These are phyloP conservation scores for Enchytraeus crypticus DNA, from an alignment of 2,888 invertebrate genomes.

Conservation along the genomic window DNA sequence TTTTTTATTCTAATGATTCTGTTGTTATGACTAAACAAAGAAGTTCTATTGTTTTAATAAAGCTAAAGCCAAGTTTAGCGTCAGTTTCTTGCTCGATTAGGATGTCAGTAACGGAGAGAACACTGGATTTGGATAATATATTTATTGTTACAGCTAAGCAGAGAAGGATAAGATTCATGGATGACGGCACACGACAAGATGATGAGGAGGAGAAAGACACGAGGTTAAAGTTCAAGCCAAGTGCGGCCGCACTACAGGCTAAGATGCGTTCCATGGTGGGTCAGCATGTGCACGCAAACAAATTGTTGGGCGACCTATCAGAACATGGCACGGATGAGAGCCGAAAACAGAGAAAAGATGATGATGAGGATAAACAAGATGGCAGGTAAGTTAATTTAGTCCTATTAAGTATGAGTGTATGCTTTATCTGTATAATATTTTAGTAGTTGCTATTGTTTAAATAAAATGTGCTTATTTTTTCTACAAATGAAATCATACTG, in stretches of 20 bases:
- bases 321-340: neutral
- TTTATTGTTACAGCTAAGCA: slow-evolving; percentile 34
- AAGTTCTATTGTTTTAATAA: no score
- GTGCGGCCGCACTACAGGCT: slow-evolving; percentile 59
- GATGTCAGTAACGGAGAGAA: no score
- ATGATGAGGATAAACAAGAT: neutral
- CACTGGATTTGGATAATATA: no score
- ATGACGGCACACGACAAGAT: slow-evolving; percentile 51
- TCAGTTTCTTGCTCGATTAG: no score
- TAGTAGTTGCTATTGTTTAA: no score
- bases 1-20: no score
- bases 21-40: no score
- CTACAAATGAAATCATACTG: no score
- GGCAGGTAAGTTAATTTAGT: neutral
- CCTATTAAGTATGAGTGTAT: no score
- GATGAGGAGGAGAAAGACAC: slow-evolving; percentile 40
- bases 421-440: no score
- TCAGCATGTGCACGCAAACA: slow-evolving; percentile 50
- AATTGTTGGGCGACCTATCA: neutral
- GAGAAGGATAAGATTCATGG: slow-evolving; percentile 56
- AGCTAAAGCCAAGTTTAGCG: no score
- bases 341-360: neutral
- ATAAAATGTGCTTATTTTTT: no score
- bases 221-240: slow-evolving; percentile 29
- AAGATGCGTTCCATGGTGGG: slow-evolving; percentile 80